A percentile compares a stretch with the other conserved stretches of the same genome.
Evolutionary conservation across 2,888 invertebrate species (phyloP).

Genomic region (Diogma glabrata): DNA sequence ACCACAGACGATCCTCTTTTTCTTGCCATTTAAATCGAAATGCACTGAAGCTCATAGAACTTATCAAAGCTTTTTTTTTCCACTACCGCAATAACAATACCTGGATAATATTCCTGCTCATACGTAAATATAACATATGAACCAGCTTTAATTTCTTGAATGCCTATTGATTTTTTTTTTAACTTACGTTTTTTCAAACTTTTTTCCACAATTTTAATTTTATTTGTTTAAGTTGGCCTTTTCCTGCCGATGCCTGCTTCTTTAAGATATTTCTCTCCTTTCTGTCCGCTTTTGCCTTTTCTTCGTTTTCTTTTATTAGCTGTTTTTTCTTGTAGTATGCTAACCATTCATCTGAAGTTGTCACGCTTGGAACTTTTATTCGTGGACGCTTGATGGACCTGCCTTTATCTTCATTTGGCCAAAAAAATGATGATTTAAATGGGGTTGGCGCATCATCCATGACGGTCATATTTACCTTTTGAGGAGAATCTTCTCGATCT

Average conservation of each 20-base stretch:
- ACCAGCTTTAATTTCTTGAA: neutral
- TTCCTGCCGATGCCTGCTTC: neutral
- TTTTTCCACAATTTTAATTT: too few species aligned
- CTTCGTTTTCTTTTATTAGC: neutral
- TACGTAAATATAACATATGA: neutral
- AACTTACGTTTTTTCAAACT: neutral
- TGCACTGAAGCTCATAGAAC: neutral
- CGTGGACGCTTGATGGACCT: neutral
- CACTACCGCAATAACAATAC: neutral
- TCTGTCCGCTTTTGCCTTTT: neutral
- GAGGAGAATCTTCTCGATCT: neutral
- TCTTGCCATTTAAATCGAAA: neutral
- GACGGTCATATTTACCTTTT: neutral
- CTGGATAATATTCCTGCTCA: neutral
- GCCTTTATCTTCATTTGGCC: neutral
- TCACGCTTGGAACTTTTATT: neutral
- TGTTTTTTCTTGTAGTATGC: neutral
- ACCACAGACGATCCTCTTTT: neutral
- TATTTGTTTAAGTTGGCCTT: too few species aligned
- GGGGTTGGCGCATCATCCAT: constrained; percentile 3
- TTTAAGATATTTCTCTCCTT: too few species aligned
- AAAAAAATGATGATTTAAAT: neutral
- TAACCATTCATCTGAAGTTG: neutral
- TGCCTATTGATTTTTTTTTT: neutral
- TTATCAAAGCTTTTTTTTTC: too few species aligned